phyloP scores from a whole-genome alignment of 37 sponge, comb jelly and placozoan genomes.

The Hexactinellida sp. region DNA sequence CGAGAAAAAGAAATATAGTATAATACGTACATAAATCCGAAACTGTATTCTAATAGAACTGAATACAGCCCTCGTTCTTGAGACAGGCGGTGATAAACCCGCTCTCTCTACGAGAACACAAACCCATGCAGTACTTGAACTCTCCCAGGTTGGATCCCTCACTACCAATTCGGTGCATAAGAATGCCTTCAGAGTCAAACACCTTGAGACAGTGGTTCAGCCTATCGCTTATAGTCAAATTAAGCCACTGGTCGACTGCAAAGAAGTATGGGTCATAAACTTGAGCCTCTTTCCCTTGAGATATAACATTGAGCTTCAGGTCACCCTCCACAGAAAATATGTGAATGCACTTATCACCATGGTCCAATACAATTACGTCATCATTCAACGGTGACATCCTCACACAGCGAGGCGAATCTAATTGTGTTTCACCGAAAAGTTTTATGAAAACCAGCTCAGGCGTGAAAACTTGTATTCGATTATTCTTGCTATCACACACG shows the following conservation, averaged over 20 bases:
- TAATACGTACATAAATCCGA: background rate
- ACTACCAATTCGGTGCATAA: background rate
- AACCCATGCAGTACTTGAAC: background rate
- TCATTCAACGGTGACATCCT: background rate
- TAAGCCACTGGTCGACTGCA: background rate
- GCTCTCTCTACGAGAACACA: background rate
- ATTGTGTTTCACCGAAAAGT: background rate
- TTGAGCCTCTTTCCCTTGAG: background rate
- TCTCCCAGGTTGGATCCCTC: background rate
- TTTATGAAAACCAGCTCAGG: background rate
- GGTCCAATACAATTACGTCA: background rate
- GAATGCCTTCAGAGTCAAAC: background rate
- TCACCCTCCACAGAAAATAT: background rate
- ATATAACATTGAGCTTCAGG: background rate
- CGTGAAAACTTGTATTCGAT: background rate
- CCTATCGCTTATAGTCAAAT: background rate
- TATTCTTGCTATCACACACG: constrained; percentile 9
- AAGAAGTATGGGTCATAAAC: constrained; percentile 10
- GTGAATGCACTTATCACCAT: background rate
- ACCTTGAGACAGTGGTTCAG: background rate
- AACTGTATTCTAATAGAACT: background rate
- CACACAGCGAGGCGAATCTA: background rate
- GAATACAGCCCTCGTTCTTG: constrained; percentile 3
- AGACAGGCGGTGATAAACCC: background rate
- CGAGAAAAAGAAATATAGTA: background rate